Evolutionary conservation across 2,797 vertebrate genomes (phyloP).

Genomic region (Pantherophis vulpinus): DNA sequence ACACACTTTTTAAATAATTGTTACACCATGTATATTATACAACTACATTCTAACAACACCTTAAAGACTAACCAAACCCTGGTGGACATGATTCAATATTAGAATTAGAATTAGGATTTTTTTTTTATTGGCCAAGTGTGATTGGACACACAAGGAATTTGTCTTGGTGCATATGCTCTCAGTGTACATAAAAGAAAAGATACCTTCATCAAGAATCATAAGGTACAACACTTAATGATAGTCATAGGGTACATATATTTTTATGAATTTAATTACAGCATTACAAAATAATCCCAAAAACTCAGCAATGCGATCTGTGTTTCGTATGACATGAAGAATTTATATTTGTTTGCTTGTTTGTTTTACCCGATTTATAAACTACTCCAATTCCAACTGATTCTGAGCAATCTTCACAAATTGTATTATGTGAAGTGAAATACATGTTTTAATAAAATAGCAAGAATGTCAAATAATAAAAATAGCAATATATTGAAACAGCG

Average conservation of each 20-base stretch:
- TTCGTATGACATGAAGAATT: not conserved
- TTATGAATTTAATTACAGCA: not conserved
- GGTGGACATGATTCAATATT: not conserved
- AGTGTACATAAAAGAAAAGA: no score
- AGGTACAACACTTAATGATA: no score
- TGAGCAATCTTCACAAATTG: not conserved
- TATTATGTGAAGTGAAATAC: not conserved
- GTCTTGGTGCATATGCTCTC: no score
- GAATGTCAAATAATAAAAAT: not conserved
- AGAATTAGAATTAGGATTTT: no score
- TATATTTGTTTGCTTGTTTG: not conserved
- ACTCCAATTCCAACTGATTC: not conserved
- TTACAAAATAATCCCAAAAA: not conserved
- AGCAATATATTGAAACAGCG: not conserved
- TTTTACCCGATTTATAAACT: not conserved
- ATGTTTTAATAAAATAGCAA: not conserved
- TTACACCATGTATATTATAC: not conserved
- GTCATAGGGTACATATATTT: not conserved
- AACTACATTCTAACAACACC: not conserved
- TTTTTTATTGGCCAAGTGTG: no score
- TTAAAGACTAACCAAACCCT: not conserved
- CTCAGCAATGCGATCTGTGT: not conserved
- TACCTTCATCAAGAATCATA: no score
- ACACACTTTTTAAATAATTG: not conserved
- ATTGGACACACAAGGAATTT: no score